Evolutionary conservation across 2,888 invertebrate genomes (phyloP), one percentile per base, ranked within the genome.

Genomic region (Steinernema scapterisci): DNA sequence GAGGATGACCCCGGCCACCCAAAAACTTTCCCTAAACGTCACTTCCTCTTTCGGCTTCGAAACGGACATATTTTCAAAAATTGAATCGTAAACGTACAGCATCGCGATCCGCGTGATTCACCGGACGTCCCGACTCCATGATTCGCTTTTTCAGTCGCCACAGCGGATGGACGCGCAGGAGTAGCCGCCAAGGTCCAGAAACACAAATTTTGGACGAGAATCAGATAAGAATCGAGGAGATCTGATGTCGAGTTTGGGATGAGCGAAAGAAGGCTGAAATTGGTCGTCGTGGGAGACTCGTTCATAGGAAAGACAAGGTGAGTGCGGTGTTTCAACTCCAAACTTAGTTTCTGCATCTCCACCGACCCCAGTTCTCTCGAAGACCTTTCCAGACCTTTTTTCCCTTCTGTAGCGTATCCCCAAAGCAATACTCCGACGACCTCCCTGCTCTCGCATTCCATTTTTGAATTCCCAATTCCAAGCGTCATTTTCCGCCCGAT

Each of bases 281-380:
- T 95, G 90, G 95, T 95, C 84, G 91, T 95, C 84, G 93, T 95
- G 80, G 95, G 95, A 79, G 95, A 95, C 88, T 93, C 94, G 78
- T 94, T 93, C 77, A 93, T 95, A 82, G 95, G 95, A 78, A 95
- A 95, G 90, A 95, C 95, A 81, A 94, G 94, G 84, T 81, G 45
- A 75, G 76, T 51, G n/a, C n/a, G n/a, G n/a, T n/a, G n/a, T n/a
- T n/a, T n/a, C n/a, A n/a, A n/a, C n/a, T n/a, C n/a, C n/a, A n/a
- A n/a, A n/a, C n/a, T n/a, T n/a, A n/a, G n/a, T n/a, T n/a, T n/a
- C n/a, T n/a, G n/a, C n/a, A n/a, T n/a, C n/a, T n/a, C n/a, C n/a
- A n/a, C n/a, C n/a, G n/a, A n/a, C n/a, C n/a, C n/a, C n/a, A n/a
- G n/a, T n/a, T n/a, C n/a, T n/a, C n/a, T n/a, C n/a, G n/a, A n/a